Conservation (phyloP, 1,140 invertebrate species). For the Chrysomallon squamiferum region DNA sequence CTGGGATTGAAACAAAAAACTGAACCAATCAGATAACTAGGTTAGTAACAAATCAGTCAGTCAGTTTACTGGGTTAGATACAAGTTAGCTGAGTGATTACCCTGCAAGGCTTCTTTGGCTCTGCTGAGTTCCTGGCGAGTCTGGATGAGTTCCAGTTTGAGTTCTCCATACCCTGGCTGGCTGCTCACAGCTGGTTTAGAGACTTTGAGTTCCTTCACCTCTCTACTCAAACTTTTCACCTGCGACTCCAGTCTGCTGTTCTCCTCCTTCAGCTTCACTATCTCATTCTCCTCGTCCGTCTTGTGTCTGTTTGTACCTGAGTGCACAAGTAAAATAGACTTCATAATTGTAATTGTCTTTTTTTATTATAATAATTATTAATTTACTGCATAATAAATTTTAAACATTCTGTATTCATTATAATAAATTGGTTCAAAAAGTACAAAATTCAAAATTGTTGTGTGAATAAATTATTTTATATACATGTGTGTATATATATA, state of each 20-base stretch:
- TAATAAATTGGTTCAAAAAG: not conserved
- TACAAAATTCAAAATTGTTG: too few species aligned
- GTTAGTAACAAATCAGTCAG: too few species aligned
- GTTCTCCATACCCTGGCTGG: constrained; percentile 41
- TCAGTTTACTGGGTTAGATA: too few species aligned
- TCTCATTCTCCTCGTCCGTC: constrained; percentile 39
- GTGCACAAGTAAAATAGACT: too few species aligned
- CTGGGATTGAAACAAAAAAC: too few species aligned
- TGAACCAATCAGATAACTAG: too few species aligned
- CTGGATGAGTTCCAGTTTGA: constrained; percentile 55
- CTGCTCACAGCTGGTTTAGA: constrained; percentile 29
- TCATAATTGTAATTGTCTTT: too few species aligned
- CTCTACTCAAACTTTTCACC: constrained; percentile 73
- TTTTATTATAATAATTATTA: too few species aligned
- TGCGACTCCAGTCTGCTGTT: constrained; percentile 68
- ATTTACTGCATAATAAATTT: too few species aligned
- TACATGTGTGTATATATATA: too few species aligned
- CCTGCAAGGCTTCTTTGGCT: constrained; percentile 69
- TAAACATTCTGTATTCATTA: not conserved
- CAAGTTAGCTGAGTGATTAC: too few species aligned
- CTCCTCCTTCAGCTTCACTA: constrained; percentile 40
- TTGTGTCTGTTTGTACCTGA: constrained; percentile 12
- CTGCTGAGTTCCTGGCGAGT: constrained; percentile 51
- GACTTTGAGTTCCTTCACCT: constrained; percentile 70
- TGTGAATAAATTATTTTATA: too few species aligned